These are phyloP conservation scores for Dufourea novaeangliae DNA, from an alignment of 1,140 invertebrate genomes.

Conservation along the genomic window DNA sequence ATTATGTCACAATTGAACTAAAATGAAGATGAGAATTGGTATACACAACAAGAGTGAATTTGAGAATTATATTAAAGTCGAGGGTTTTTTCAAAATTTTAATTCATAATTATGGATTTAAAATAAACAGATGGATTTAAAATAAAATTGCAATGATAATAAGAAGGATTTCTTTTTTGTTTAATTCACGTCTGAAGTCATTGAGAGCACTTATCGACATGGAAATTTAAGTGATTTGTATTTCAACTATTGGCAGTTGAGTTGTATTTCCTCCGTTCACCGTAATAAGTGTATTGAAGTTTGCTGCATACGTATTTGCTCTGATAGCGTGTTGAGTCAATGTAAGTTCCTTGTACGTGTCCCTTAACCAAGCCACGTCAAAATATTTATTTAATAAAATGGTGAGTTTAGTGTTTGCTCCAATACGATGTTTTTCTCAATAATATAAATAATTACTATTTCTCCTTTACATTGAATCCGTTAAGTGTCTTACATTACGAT, in stretches of 20 bases:
- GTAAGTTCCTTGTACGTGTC: conserved; percentile 23
- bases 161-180: neutral
- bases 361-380: conserved; percentile 36
- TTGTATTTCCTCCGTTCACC: neutral
- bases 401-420: conserved; percentile 14
- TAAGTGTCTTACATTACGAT: neutral
- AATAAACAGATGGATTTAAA: too few relatives aligned
- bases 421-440: neutral
- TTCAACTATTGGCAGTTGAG: conserved; percentile 16
- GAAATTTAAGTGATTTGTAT: conserved; percentile 21
- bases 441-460: neutral
- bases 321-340: neutral
- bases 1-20: neutral
- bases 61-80: neutral
- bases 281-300: conserved; percentile 12
- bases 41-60: neutral
- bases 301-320: neutral
- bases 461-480: neutral
- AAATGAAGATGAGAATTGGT: neutral
- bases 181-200: neutral
- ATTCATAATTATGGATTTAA: neutral
- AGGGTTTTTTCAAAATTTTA: neutral
- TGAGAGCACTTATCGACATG: too few relatives aligned
- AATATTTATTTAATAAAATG: conserved; percentile 43
- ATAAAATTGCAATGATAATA: neutral